A percentile compares a stretch with the other conserved stretches of the same genome.
Evolutionary conservation across 1,140 invertebrate genomes (phyloP).

Genomic region (Lasaia peninsularis): DNA sequence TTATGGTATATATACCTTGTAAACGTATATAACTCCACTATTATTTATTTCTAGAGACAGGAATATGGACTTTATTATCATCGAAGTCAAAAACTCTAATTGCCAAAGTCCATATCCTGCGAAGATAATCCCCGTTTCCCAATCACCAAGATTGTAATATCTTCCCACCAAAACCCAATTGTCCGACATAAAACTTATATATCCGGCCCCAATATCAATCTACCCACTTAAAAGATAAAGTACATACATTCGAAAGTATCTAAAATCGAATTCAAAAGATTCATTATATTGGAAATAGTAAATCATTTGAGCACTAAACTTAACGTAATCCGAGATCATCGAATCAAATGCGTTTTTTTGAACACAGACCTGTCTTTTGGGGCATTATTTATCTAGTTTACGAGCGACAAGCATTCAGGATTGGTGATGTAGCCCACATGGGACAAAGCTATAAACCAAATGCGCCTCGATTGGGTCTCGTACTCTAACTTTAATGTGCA

Average conservation of each 20-base stretch:
- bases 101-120: too few relatives aligned
- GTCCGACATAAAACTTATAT: not conserved
- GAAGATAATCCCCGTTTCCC: too few relatives aligned
- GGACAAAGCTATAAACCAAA: slow-evolving; percentile 30
- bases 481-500: slow-evolving; percentile 33
- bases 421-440: slow-evolving; percentile 42
- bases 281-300: slow-evolving; percentile 1
- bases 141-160: not conserved
- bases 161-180: not conserved
- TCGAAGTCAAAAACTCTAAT: too few relatives aligned
- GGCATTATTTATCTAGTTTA: slow-evolving; percentile 59
- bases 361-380: not conserved
- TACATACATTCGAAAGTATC: slow-evolving; percentile 7
- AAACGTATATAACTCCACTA: too few relatives aligned
- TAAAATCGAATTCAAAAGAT: slow-evolving; percentile 4
- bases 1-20: too few relatives aligned
- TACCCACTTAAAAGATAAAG: slow-evolving; percentile 3
- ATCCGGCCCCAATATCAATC: not conserved
- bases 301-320: slow-evolving; percentile 1
- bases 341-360: slow-evolving; percentile 6
- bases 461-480: slow-evolving; percentile 31
- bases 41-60: too few relatives aligned
- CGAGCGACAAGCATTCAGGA: slow-evolving; percentile 37
- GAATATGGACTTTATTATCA: too few relatives aligned
- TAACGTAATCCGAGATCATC: slow-evolving; percentile 3